These are phyloP conservation scores for Elysia crispata DNA, from an alignment of 2,888 invertebrate species.

Conservation along the genomic window DNA sequence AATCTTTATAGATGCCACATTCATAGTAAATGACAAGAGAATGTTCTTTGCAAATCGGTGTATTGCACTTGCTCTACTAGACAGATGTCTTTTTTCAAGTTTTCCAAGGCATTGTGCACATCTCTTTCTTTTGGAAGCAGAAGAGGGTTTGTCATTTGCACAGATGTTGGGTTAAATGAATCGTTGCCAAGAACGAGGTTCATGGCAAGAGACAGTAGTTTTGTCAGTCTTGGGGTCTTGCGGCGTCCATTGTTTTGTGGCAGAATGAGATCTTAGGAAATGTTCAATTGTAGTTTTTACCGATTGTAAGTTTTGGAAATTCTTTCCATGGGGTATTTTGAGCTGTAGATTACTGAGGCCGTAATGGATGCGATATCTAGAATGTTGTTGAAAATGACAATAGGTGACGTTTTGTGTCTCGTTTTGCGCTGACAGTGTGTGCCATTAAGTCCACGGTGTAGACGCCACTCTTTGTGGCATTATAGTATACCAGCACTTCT, in stretches of 20 bases:
- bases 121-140: conserved; percentile 21
- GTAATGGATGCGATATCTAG: conserved; percentile 55
- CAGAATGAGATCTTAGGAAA: no score
- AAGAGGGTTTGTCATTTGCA: neutral
- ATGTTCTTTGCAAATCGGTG: conserved; percentile 25
- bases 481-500: conserved; percentile 51
- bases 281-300: neutral
- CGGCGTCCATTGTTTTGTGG: no score
- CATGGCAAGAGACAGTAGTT: conserved; percentile 3
- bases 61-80: conserved; percentile 17
- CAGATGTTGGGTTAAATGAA: neutral
- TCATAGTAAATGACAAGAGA: neutral
- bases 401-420: neutral
- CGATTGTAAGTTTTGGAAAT: neutral
- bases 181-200: conserved; percentile 13
- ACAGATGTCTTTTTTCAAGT: neutral
- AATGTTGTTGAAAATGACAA: conserved; percentile 43
- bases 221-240: no score
- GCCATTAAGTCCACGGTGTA: conserved; percentile 51
- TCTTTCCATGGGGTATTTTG: conserved; percentile 27
- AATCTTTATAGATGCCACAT: neutral
- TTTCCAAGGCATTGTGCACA: conserved; percentile 21
- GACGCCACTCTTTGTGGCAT: conserved; percentile 51
- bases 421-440: conserved; percentile 34
- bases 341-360: conserved; percentile 47